Conservation (phyloP, 1,140 invertebrate genomes). For the Cataglyphis hispanica region DNA sequence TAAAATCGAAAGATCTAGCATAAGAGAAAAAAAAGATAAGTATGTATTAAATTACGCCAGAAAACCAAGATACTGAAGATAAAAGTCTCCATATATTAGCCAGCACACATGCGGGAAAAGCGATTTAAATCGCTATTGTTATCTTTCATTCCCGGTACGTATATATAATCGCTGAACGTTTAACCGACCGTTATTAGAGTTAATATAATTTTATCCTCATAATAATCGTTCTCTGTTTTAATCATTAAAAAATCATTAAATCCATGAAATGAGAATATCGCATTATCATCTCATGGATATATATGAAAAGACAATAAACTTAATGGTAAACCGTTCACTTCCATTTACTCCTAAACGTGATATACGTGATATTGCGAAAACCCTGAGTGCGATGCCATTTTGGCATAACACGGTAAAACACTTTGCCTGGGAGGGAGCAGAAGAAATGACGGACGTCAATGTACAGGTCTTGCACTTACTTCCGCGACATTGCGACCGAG, state of each 20-base stretch:
- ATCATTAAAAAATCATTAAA: neutral
- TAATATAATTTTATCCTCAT: neutral
- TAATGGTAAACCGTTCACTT: neutral
- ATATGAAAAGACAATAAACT: neutral
- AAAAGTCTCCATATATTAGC: neutral
- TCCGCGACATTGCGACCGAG: neutral
- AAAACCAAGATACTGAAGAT: neutral
- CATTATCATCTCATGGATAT: neutral
- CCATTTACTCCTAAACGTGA: neutral
- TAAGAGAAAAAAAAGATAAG: neutral
- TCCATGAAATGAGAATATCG: neutral
- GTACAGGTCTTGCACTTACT: neutral
- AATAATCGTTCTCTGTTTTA: neutral
- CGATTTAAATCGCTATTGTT: conserved; percentile 21
- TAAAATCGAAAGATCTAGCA: conserved; percentile 19
- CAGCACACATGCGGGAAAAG: too few relatives aligned
- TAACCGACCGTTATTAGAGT: conserved; percentile 6
- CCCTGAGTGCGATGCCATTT: neutral
- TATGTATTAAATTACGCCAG: neutral
- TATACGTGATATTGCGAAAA: neutral
- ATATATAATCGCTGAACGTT: neutral
- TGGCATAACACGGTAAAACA: neutral
- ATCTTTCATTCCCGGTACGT: neutral
- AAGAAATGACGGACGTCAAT: neutral
- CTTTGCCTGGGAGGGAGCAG: neutral